Evolutionary conservation across 2,113 vertebrate species (phyloP).

Genomic region (Pholis gunnellus): DNA sequence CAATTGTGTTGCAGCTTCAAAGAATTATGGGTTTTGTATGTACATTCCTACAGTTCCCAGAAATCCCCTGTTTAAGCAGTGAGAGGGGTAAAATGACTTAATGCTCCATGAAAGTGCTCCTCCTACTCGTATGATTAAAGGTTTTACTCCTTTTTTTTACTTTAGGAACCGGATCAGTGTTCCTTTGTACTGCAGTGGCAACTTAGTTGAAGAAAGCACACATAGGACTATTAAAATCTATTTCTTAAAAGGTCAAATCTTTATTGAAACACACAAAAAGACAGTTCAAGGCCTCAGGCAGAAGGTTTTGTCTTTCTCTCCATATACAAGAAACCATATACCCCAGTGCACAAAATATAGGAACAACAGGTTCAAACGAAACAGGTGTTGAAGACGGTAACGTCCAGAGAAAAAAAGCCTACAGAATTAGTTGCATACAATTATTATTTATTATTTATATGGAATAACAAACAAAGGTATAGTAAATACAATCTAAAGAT

Average conservation of each 20-base stretch:
- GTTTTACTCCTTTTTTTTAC: neutral
- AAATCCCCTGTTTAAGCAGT: neutral
- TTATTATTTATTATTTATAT: neutral
- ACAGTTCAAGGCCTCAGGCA: neutral
- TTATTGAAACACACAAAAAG: neutral
- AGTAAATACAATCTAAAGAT: neutral
- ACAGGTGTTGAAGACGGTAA: too few relatives aligned
- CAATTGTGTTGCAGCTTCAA: neutral
- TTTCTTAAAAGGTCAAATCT: neutral
- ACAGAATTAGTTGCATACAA: neutral
- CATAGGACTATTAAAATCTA: neutral
- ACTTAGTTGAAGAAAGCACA: neutral
- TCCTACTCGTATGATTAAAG: neutral
- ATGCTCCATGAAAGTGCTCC: slow-evolving; percentile 6
- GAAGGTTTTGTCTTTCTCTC: neutral
- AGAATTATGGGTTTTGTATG: neutral
- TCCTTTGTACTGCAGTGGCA: neutral
- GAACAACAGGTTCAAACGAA: too few relatives aligned
- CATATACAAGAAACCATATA: neutral
- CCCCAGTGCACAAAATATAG: neutral
- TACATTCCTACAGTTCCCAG: neutral
- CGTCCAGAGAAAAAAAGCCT: neutral
- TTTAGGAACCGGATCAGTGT: too few relatives aligned
- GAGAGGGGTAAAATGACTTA: neutral
- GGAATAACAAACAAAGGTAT: neutral